phyloP scores from a whole-genome alignment of 2,888 invertebrate genomes.

The Cordilura impudica region DNA sequence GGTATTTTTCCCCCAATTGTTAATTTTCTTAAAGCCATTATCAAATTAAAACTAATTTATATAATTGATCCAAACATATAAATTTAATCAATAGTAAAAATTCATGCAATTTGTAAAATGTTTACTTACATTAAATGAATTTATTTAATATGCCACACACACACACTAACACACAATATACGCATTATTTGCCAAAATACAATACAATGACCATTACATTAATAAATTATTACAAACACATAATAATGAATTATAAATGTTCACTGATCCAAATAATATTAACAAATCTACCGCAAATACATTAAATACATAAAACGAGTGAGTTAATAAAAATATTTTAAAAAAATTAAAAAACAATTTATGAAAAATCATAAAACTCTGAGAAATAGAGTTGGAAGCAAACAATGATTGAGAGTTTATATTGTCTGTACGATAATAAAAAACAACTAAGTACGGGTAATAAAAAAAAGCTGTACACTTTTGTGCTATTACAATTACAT shows the following conservation, averaged over 20 bases:
- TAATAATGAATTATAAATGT: conserved; percentile 20
- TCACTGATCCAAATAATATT: conserved; percentile 52
- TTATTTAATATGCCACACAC: background rate
- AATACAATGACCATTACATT: background rate
- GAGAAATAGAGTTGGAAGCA: background rate
- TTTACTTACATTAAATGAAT: background rate
- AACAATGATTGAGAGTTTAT: background rate
- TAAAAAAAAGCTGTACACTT: too few relatives aligned
- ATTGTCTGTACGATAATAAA: too few relatives aligned
- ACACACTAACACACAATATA: background rate
- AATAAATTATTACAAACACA: background rate
- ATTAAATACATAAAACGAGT: background rate
- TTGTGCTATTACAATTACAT: too few relatives aligned
- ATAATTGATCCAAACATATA: too few relatives aligned
- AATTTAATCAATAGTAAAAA: too few relatives aligned
- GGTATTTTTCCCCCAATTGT: too few relatives aligned
- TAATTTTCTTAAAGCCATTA: too few relatives aligned
- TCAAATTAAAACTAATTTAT: too few relatives aligned
- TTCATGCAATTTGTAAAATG: background rate
- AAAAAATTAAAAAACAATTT: background rate
- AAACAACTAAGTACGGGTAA: too few relatives aligned
- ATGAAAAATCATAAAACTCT: background rate
- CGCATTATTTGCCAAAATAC: background rate
- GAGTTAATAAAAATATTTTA: background rate
- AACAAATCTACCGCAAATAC: conserved; percentile 46